Evolutionary conservation across 2,888 invertebrate genomes (phyloP).

Genomic region (Lepidocyrtinus sp.): DNA sequence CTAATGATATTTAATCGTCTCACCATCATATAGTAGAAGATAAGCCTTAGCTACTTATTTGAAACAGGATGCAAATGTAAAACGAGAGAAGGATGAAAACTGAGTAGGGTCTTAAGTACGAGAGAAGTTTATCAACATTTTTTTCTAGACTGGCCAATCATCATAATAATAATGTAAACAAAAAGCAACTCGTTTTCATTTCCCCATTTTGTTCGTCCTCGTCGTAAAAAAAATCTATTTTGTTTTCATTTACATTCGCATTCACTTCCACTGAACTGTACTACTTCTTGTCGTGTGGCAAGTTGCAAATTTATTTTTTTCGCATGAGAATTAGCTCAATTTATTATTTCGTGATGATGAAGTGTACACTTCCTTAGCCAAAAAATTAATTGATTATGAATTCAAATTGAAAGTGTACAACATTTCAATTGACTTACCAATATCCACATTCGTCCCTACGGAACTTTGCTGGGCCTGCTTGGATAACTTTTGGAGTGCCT

Average conservation of each 20-base stretch:
- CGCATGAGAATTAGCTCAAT: background rate
- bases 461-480: conserved; percentile 92
- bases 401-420: no score
- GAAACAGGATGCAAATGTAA: conserved; percentile 11
- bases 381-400: background rate
- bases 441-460: conserved; percentile 91
- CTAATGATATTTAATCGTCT: conserved; percentile 11
- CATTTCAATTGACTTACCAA: conserved; percentile 83
- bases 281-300: conserved; percentile 1
- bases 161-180: conserved; percentile 28
- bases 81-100: conserved; percentile 3
- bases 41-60: background rate
- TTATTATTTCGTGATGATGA: conserved; percentile 2
- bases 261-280: conserved; percentile 13
- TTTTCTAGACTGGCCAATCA: conserved; percentile 8
- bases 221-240: background rate
- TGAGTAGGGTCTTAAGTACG: conserved; percentile 5
- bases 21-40: conserved; percentile 1
- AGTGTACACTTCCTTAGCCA: no score
- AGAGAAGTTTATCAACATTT: conserved; percentile 43
- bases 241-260: no score
- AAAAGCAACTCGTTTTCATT: conserved; percentile 34
- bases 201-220: conserved; percentile 2
- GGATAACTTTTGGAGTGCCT: conserved; percentile 89
- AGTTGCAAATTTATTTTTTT: background rate